A percentile compares a stretch with the other conserved stretches of the same genome.
Evolutionary conservation across 2,888 invertebrate species (phyloP).

Genomic region (Lumbricus terrestris): DNA sequence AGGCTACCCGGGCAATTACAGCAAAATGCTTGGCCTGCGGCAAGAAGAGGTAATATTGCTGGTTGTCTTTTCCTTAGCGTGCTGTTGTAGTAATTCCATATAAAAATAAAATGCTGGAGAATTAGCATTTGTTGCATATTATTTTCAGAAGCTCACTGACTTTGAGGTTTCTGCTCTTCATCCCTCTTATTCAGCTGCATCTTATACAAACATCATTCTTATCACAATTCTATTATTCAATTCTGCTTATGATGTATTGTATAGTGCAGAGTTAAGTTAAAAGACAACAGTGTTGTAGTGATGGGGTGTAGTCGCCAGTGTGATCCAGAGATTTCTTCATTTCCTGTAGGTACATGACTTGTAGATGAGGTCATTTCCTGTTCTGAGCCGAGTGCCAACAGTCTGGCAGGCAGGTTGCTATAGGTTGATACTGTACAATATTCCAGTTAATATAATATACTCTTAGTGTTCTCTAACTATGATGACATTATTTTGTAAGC

Average conservation of each 20-base stretch:
- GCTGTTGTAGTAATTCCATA: not conserved
- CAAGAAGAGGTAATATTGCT: slow-evolving; percentile 63
- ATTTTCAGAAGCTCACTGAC: not conserved
- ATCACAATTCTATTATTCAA: no score
- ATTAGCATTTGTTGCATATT: not conserved
- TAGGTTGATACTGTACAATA: not conserved
- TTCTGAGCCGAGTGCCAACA: not conserved
- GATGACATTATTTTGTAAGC: no score
- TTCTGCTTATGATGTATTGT: no score
- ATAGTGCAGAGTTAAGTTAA: no score
- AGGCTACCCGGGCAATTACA: slow-evolving; percentile 65
- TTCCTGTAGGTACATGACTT: no score
- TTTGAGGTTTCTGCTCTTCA: no score
- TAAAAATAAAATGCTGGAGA: not conserved
- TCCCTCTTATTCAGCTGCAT: no score
- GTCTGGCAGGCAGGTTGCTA: not conserved
- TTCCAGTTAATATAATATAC: no score
- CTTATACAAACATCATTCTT: no score
- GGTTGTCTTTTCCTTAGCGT: not conserved
- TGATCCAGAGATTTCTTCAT: not conserved
- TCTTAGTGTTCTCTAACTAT: no score
- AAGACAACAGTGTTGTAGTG: no score
- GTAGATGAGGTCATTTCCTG: not conserved
- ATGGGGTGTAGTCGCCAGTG: not conserved
- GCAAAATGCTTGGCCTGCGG: slow-evolving; percentile 61